Evolutionary conservation across 1,140 invertebrate species (phyloP).

Genomic region (Pollicipes pollicipes): DNA sequence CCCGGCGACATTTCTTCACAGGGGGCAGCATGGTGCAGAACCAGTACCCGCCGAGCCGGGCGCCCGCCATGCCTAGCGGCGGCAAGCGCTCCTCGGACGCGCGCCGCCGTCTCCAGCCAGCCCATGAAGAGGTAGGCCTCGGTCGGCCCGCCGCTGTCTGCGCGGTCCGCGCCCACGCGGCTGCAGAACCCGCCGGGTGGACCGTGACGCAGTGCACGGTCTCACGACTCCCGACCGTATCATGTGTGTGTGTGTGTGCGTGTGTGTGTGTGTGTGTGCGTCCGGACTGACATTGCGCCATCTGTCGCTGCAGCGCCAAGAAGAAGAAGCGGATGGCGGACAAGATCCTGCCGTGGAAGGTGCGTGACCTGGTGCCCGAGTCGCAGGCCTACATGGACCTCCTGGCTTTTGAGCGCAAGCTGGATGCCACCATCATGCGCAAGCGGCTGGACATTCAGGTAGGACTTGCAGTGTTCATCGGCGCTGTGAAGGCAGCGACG

Average conservation of each 20-base stretch:
- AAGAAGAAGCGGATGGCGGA: slow-evolving; percentile 95
- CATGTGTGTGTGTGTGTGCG: too few relatives aligned
- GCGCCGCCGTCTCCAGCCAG: background rate
- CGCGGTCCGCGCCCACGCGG: too few relatives aligned
- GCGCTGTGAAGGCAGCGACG: too few relatives aligned
- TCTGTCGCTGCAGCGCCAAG: slow-evolving; percentile 35
- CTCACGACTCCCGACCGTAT: too few relatives aligned
- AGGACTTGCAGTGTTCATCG: background rate
- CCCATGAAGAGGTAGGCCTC: background rate
- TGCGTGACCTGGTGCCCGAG: slow-evolving; percentile 91
- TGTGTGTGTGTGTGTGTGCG: too few relatives aligned
- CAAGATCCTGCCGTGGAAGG: slow-evolving; percentile 92
- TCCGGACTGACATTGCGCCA: too few relatives aligned
- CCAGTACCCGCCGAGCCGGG: background rate
- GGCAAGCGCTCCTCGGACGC: background rate
- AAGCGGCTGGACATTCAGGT: slow-evolving; percentile 90
- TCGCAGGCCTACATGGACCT: slow-evolving; percentile 99
- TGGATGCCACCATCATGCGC: slow-evolving; percentile 95
- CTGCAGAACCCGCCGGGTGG: too few relatives aligned
- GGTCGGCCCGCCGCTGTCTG: too few relatives aligned
- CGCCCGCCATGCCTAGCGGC: background rate
- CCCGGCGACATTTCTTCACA: too few relatives aligned
- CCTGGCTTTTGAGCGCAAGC: slow-evolving; percentile 87
- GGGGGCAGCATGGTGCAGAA: background rate
- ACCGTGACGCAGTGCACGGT: too few relatives aligned